phyloP scores from a whole-genome alignment of 2,888 invertebrate genomes.

The Synanthedon vespiformis region DNA sequence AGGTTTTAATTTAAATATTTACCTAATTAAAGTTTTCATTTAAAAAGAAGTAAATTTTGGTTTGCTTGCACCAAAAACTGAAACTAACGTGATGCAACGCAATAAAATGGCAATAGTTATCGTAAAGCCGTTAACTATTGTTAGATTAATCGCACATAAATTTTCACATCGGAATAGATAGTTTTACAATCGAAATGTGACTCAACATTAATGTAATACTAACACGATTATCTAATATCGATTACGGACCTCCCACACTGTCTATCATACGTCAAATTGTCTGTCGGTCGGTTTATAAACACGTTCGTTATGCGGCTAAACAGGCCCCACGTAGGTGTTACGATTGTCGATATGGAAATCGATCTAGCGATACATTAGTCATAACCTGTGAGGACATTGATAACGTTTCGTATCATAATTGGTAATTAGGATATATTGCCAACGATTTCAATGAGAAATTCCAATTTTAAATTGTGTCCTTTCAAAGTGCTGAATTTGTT shows the following conservation, averaged over 20 bases:
- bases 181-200: conserved; percentile 25
- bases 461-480: no score
- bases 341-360: neutral
- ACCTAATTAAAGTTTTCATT: no score
- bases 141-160: neutral
- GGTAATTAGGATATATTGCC: no score
- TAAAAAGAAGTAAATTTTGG: no score
- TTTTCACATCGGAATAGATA: neutral
- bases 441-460: no score
- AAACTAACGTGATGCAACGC: no score
- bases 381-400: neutral
- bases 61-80: no score
- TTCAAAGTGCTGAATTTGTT: no score
- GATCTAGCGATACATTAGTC: neutral
- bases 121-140: neutral
- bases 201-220: conserved; percentile 26
- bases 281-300: conserved; percentile 1
- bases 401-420: no score
- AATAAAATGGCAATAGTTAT: no score
- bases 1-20: no score
- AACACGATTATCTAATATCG: conserved; percentile 62
- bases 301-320: neutral
- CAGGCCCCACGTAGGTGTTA: neutral
- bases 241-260: conserved; percentile 20
- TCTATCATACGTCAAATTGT: conserved; percentile 24